Conservation (phyloP, 2,888 invertebrate species). For the Biston stratarius region DNA sequence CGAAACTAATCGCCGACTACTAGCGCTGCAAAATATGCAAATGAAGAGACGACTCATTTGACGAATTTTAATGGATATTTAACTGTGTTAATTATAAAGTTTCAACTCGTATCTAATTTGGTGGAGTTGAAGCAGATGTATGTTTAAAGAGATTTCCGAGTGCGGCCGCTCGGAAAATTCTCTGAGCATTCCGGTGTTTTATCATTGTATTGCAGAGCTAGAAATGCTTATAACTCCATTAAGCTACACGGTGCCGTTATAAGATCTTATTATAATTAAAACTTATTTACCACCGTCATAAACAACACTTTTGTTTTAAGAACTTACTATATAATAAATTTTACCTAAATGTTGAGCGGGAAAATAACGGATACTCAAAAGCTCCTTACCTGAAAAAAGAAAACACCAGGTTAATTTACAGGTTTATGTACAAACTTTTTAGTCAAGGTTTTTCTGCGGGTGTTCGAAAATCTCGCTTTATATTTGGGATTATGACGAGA, state of each 20-base stretch:
- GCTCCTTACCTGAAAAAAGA: slow-evolving; percentile 56
- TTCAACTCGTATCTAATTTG: slow-evolving; percentile 67
- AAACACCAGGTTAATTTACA: slow-evolving; percentile 29
- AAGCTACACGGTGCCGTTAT: slow-evolving; percentile 38
- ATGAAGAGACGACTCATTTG: slow-evolving; percentile 80
- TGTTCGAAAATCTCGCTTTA: neutral
- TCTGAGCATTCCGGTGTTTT: slow-evolving; percentile 40
- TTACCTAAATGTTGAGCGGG: slow-evolving; percentile 47
- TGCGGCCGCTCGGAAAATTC: slow-evolving; percentile 47
- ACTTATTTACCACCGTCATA: slow-evolving; percentile 43
- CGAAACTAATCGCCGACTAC: slow-evolving; percentile 65
- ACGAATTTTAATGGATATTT: slow-evolving; percentile 83
- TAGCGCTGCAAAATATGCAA: slow-evolving; percentile 79
- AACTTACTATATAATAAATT: slow-evolving; percentile 43
- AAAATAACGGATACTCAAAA: slow-evolving; percentile 41
- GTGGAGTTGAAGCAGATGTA: slow-evolving; percentile 55
- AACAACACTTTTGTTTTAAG: slow-evolving; percentile 52
- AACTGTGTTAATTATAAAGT: slow-evolving; percentile 80
- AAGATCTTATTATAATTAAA: slow-evolving; percentile 44
- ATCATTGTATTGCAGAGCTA: slow-evolving; percentile 29
- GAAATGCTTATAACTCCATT: slow-evolving; percentile 31
- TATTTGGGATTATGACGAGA: no score
- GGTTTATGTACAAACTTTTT: neutral
- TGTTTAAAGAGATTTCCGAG: slow-evolving; percentile 60
- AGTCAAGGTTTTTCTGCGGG: neutral